These are phyloP conservation scores for Epicauta chinensis DNA, from an alignment of 1,140 invertebrate genomes.

Conservation along the genomic window DNA sequence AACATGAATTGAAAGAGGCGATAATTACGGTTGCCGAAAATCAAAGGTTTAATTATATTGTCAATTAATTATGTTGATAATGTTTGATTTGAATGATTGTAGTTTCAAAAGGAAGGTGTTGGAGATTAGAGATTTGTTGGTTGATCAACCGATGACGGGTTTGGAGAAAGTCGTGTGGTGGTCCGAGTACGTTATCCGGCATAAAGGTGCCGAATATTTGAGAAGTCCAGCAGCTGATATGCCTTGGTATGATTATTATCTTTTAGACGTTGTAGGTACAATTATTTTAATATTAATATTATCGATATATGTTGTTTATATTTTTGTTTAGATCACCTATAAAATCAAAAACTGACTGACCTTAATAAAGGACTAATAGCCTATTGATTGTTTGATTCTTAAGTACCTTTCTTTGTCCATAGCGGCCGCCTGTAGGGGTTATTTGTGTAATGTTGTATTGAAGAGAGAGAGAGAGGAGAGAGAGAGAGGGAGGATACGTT, in stretches of 20 bases:
- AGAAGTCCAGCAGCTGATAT: constrained; percentile 42
- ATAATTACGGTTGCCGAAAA: constrained; percentile 25
- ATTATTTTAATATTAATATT: neutral
- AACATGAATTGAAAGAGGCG: constrained; percentile 29
- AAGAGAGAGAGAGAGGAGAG: no score
- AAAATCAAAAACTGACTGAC: no score
- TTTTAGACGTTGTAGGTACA: constrained; percentile 48
- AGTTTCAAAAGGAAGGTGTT: constrained; percentile 11
- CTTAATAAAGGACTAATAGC: no score
- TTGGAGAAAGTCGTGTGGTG: constrained; percentile 38
- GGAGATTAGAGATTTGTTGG: constrained; percentile 5
- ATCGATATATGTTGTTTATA: constrained; percentile 2
- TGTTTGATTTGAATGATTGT: constrained; percentile 4
- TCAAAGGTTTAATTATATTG: no score
- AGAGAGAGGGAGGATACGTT: no score
- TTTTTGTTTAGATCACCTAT: no score
- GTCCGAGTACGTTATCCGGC: constrained; percentile 38
- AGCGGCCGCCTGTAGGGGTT: no score
- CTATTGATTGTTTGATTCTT: no score
- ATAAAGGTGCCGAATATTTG: constrained; percentile 29
- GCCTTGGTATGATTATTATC: constrained; percentile 50
- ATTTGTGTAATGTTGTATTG: no score
- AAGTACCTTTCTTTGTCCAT: no score
- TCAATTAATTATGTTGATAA: neutral
- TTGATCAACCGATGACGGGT: constrained; percentile 16